These are phyloP conservation scores for Gandaritis pyraliata DNA, from an alignment of 2,888 invertebrate genomes.

Conservation along the genomic window DNA sequence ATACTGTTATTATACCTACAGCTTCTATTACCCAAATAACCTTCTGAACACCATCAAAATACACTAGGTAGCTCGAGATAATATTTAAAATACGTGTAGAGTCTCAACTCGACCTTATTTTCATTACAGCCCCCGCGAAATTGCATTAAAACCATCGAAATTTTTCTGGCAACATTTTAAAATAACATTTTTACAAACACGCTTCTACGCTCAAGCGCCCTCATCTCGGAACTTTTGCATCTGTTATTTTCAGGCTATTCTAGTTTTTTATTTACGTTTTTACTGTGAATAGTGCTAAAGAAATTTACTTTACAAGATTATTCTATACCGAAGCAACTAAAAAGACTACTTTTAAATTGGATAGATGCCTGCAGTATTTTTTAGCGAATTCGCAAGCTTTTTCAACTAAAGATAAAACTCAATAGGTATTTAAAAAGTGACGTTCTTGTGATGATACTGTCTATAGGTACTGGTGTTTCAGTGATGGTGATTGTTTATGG, in stretches of 20 bases:
- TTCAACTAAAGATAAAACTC: too few species aligned
- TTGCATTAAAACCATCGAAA: conserved; percentile 15
- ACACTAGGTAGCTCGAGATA: too few species aligned
- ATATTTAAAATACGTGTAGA: neutral
- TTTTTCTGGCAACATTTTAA: conserved; percentile 41
- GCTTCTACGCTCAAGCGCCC: conserved; percentile 33
- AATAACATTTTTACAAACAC: conserved; percentile 49
- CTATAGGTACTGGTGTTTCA: too few species aligned
- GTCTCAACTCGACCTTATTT: conserved; percentile 2
- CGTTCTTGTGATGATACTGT: too few species aligned
- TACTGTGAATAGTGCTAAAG: conserved; percentile 22
- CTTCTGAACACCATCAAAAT: too few species aligned
- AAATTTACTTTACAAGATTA: conserved; percentile 22
- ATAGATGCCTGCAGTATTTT: too few species aligned
- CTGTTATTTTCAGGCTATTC: conserved; percentile 36
- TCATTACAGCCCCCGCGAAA: conserved; percentile 6
- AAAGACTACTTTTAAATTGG: conserved; percentile 3
- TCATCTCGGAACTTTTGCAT: conserved; percentile 40
- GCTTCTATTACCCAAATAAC: too few species aligned
- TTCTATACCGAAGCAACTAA: conserved; percentile 13
- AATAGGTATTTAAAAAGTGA: too few species aligned
- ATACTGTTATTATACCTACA: neutral
- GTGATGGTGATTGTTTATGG: neutral
- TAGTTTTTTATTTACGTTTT: conserved; percentile 26
- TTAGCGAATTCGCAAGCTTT: too few species aligned